These are phyloP conservation scores for Stegodyphus mimosarum DNA, from an alignment of 1,140 invertebrate species.

Conservation along the genomic window DNA sequence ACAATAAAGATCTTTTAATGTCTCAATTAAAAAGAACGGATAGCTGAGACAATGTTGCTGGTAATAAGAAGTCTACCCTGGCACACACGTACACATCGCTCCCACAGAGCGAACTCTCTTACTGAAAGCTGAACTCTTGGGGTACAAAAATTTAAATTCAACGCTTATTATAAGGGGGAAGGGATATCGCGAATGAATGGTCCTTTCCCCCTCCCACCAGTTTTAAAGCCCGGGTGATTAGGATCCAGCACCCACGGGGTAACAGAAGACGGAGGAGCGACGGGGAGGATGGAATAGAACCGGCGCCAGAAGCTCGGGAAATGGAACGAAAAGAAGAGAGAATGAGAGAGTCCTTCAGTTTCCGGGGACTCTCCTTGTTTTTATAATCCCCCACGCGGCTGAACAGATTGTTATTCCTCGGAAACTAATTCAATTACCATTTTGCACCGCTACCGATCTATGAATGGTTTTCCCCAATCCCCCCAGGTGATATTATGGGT, in stretches of 20 bases:
- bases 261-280: constrained; percentile 15
- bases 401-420: constrained; percentile 60
- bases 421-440: constrained; percentile 59
- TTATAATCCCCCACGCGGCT: constrained; percentile 48
- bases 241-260: constrained; percentile 16
- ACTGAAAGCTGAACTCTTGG: too few relatives aligned
- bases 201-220: constrained; percentile 14
- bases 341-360: neutral
- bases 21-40: neutral
- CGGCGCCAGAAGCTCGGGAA: neutral
- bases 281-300: neutral
- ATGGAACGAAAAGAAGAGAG: constrained; percentile 25
- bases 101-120: too few relatives aligned
- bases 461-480: constrained; percentile 44
- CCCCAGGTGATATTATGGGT: constrained; percentile 56
- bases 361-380: constrained; percentile 34
- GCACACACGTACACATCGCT: too few relatives aligned
- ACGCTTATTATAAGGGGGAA: constrained; percentile 15
- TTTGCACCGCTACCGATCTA: constrained; percentile 51
- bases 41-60: neutral
- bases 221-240: constrained; percentile 55
- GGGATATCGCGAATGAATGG: neutral
- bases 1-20: too few relatives aligned
- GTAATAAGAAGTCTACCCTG: too few relatives aligned
- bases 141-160: constrained; percentile 39